These are phyloP conservation scores for Serilophus lunatus DNA, from an alignment of 2,113 vertebrate species.

Conservation along the genomic window DNA sequence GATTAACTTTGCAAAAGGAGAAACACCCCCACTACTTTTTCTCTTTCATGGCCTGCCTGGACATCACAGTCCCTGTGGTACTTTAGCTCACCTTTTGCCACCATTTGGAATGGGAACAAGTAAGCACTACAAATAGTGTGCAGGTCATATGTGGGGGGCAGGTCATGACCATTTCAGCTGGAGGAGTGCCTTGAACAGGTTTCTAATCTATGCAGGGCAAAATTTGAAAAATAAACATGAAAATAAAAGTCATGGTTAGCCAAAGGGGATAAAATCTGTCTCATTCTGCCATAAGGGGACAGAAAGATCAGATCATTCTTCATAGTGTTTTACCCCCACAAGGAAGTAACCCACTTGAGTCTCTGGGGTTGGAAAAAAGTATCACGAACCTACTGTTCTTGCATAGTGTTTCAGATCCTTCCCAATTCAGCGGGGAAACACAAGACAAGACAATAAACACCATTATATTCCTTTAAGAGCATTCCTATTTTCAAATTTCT, in stretches of 20 bases:
- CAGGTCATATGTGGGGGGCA: not conserved
- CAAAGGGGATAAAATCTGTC: not conserved
- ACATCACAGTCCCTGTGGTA: no score
- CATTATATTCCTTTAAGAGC: not conserved
- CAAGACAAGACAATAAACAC: not conserved
- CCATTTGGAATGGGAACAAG: not conserved
- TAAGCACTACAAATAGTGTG: not conserved
- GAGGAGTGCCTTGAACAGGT: not conserved
- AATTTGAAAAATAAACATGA: not conserved
- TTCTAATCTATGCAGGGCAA: not conserved
- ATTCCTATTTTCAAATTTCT: not conserved
- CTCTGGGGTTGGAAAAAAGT: not conserved
- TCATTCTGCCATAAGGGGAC: not conserved
- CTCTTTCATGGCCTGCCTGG: not conserved
- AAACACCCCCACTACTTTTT: not conserved
- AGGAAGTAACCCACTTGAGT: not conserved
- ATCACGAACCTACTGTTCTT: not conserved
- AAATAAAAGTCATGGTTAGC: not conserved
- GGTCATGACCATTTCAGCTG: not conserved
- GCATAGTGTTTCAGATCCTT: not conserved
- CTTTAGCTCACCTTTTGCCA: not conserved
- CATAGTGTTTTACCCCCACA: not conserved
- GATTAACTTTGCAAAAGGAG: not conserved
- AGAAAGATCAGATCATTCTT: not conserved
- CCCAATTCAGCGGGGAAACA: not conserved